Conservation (phyloP, 2,888 invertebrate species). For the Drosophila nigricruria region DNA sequence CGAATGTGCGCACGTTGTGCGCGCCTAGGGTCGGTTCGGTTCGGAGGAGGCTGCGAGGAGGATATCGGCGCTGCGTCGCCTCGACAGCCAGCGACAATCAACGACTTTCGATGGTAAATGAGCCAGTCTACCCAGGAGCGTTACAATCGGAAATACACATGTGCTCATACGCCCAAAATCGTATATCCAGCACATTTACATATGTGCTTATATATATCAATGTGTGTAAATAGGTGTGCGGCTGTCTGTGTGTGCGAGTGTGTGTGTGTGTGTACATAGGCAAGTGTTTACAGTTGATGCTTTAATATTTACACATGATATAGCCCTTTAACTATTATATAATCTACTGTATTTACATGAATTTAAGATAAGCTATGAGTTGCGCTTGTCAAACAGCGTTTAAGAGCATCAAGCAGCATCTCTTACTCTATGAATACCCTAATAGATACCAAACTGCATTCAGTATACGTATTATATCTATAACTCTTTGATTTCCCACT, state of each 20-base stretch:
- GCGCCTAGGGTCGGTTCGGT: constrained; percentile 49
- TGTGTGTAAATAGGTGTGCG: constrained; percentile 15
- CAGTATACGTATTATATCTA: not conserved
- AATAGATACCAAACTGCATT: not conserved
- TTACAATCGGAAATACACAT: constrained; percentile 56
- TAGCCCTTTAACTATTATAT: not conserved
- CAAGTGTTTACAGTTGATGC: constrained; percentile 1
- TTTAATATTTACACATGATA: not conserved
- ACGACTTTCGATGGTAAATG: constrained; percentile 69
- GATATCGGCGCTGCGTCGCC: constrained; percentile 41
- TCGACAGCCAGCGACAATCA: constrained; percentile 31
- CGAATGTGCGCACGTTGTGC: constrained; percentile 74
- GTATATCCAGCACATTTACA: constrained; percentile 25
- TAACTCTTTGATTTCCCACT: not conserved
- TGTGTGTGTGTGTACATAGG: constrained; percentile 2
- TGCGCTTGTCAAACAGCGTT: not conserved
- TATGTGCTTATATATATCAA: constrained; percentile 15
- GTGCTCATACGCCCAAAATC: constrained; percentile 46
- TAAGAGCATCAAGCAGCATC: not conserved
- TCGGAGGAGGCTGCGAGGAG: constrained; percentile 3
- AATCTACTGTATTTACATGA: constrained; percentile 1
- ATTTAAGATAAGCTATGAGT: not conserved
- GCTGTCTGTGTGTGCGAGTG: not conserved
- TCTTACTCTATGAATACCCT: not conserved
- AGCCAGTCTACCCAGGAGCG: constrained; percentile 62